Percentiles rank a stretch among this genome's conserved stretches.
These are phyloP conservation scores for Diarsia dahlii DNA, from an alignment of 2,888 invertebrate genomes.

Conservation along the genomic window DNA sequence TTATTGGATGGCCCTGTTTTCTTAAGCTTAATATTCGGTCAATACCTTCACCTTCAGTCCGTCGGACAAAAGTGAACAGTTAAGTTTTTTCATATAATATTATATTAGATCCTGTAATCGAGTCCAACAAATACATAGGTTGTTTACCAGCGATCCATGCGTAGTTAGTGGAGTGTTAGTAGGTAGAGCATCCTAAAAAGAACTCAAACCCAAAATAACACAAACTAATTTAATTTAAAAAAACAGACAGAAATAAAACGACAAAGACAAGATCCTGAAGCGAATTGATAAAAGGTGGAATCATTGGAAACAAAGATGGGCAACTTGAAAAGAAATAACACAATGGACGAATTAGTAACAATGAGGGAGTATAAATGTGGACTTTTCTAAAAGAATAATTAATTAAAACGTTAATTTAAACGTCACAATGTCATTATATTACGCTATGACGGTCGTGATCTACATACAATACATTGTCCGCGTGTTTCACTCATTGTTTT, in stretches of 20 bases:
- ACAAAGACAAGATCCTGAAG: conserved; percentile 27
- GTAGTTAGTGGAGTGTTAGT: not conserved
- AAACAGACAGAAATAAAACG: conserved; percentile 37
- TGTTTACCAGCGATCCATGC: not conserved
- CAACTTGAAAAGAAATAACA: conserved; percentile 56
- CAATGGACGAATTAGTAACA: conserved; percentile 65
- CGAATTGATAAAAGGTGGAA: conserved; percentile 59
- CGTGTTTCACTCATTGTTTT: conserved; percentile 38
- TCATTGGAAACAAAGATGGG: conserved; percentile 63
- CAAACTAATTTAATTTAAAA: conserved; percentile 21
- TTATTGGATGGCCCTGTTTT: too few species aligned
- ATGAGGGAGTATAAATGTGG: conserved; percentile 58
- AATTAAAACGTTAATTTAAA: conserved; percentile 50
- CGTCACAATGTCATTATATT: conserved; percentile 46
- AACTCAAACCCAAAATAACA: not conserved
- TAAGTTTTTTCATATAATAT: not conserved
- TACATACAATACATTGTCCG: conserved; percentile 29
- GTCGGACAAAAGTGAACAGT: not conserved
- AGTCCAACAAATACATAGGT: not conserved
- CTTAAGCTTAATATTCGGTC: too few species aligned
- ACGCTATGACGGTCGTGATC: conserved; percentile 18
- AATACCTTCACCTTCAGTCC: too few species aligned
- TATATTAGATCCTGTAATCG: not conserved
- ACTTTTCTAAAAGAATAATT: conserved; percentile 57
- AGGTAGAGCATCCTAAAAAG: not conserved